phyloP scores from a whole-genome alignment of 2,113 vertebrate species.

The Ageneiosus marmoratus region DNA sequence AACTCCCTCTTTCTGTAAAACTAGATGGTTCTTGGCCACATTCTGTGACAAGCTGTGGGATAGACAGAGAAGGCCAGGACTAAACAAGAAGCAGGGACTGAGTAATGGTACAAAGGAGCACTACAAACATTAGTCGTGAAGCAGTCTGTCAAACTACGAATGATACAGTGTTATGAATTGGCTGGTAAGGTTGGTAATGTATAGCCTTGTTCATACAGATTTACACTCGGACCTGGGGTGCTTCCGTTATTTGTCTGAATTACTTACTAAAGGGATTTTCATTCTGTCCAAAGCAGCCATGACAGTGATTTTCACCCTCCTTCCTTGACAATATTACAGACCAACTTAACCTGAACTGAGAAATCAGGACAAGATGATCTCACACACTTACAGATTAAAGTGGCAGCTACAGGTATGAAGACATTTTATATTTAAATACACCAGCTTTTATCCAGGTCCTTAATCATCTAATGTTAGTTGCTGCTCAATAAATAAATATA shows the following conservation, averaged over 20 bases:
- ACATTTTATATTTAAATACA: background rate
- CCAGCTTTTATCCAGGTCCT: background rate
- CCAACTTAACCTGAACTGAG: background rate
- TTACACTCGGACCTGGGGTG: background rate
- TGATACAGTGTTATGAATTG: background rate
- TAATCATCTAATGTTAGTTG: background rate
- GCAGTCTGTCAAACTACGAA: background rate
- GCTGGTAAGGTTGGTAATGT: background rate
- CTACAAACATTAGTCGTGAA: background rate
- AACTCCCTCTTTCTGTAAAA: background rate
- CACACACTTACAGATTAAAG: background rate
- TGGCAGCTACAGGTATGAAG: background rate
- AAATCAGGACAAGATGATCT: background rate
- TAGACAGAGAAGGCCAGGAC: background rate
- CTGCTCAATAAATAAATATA: background rate
- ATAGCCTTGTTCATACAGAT: background rate
- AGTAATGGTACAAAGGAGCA: background rate
- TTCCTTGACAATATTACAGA: background rate
- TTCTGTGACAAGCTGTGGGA: background rate
- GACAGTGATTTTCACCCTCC: background rate
- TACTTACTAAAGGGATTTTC: background rate
- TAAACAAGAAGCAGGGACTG: background rate
- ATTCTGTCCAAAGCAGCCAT: background rate
- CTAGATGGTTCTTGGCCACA: background rate
- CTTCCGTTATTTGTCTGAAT: background rate